Percentiles rank a stretch among this genome's conserved stretches.
These are phyloP conservation scores for Propsilocerus akamusi DNA, from an alignment of 1,140 invertebrate genomes.

Conservation along the genomic window DNA sequence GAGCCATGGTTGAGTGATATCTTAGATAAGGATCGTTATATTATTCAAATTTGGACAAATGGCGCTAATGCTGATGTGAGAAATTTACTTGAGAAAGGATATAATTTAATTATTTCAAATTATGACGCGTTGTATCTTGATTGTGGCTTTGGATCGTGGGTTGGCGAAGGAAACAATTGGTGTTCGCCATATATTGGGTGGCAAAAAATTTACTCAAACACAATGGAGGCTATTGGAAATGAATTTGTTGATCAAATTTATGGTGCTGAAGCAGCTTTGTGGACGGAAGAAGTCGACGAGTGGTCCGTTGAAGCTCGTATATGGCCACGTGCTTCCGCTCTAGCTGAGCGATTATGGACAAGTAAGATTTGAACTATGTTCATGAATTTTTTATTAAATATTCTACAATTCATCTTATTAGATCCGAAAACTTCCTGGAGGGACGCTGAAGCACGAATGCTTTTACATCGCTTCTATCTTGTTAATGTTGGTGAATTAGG, in stretches of 20 bases:
- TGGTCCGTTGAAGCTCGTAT: constrained; percentile 41
- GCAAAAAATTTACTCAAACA: constrained; percentile 37
- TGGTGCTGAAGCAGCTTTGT: constrained; percentile 62
- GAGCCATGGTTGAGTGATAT: constrained; percentile 24
- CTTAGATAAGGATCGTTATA: constrained; percentile 30
- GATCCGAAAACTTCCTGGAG: constrained; percentile 39
- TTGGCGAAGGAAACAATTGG: constrained; percentile 32
- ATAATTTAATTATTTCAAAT: constrained; percentile 35
- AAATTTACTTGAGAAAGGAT: constrained; percentile 28
- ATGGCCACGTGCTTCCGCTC: constrained; percentile 60
- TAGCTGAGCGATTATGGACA: constrained; percentile 64
- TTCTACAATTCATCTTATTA: not conserved
- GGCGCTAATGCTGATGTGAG: constrained; percentile 23
- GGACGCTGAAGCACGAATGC: constrained; percentile 44
- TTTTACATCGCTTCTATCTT: constrained; percentile 48
- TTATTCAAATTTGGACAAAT: constrained; percentile 36
- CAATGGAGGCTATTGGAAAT: constrained; percentile 34
- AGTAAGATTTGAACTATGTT: too few relatives aligned
- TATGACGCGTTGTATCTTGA: constrained; percentile 38
- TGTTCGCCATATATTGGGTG: constrained; percentile 40
- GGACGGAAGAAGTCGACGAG: constrained; percentile 60
- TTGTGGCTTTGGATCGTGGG: constrained; percentile 31
- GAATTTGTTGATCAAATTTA: constrained; percentile 31
- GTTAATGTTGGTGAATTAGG: constrained; percentile 43
- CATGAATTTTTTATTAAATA: not conserved